phyloP scores from a whole-genome alignment of 1,140 invertebrate genomes.

The Drosophila grimshawi region DNA sequence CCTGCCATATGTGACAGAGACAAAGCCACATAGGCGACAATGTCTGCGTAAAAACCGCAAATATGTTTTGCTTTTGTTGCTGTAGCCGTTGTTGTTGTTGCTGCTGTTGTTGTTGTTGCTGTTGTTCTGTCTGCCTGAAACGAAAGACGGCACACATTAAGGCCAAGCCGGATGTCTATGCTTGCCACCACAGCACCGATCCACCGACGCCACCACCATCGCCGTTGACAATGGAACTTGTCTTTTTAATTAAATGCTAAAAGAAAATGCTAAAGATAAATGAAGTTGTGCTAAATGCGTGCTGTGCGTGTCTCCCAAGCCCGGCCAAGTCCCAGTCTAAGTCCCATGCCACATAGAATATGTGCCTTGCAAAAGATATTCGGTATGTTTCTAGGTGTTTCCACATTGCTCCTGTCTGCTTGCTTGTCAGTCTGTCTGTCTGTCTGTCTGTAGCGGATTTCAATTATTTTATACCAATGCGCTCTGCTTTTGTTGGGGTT shows the following conservation, averaged over 20 bases:
- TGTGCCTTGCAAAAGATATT: conserved; percentile 15
- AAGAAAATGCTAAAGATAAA: conserved; percentile 82
- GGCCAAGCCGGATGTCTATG: conserved; percentile 64
- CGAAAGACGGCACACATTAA: conserved; percentile 55
- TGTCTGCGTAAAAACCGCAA: conserved; percentile 78
- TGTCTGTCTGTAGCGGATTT: conserved; percentile 49
- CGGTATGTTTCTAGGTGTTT: conserved; percentile 11
- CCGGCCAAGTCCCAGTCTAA: not conserved
- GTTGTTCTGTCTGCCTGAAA: conserved; percentile 22
- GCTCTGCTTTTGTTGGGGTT: conserved; percentile 50
- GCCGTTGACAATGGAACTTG: conserved; percentile 77
- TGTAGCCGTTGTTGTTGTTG: conserved; percentile 20
- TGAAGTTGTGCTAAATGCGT: conserved; percentile 83
- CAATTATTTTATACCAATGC: conserved; percentile 67
- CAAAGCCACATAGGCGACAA: conserved; percentile 71
- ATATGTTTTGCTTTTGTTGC: conserved; percentile 67
- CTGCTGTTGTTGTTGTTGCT: conserved; percentile 12
- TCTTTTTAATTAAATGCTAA: conserved; percentile 83
- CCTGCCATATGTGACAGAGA: conserved; percentile 71
- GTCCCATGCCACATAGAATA: conserved; percentile 1
- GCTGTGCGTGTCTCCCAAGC: conserved; percentile 55
- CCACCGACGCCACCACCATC: conserved; percentile 21
- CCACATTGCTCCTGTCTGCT: not conserved
- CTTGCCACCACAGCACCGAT: conserved; percentile 12
- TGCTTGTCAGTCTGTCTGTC: not conserved